These are phyloP conservation scores for Rotaria socialis DNA, from an alignment of 2,888 invertebrate genomes.

Conservation along the genomic window DNA sequence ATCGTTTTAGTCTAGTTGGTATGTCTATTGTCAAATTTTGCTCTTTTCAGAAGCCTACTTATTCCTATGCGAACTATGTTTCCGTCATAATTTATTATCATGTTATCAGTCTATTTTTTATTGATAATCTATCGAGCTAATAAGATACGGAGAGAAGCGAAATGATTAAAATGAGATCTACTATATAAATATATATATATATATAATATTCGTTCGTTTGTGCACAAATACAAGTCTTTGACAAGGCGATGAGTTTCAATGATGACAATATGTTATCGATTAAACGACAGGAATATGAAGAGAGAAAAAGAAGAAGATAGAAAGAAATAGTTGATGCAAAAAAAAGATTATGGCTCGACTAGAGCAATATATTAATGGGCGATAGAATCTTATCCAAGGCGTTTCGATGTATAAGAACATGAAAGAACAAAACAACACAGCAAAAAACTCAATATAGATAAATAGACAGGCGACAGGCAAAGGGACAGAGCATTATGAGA, in stretches of 20 bases:
- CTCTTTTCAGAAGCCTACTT: no score
- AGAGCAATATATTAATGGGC: constrained; percentile 8
- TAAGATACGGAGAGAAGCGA: neutral
- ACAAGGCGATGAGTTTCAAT: neutral
- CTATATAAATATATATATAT: neutral
- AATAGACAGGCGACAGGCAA: neutral
- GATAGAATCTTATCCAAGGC: neutral
- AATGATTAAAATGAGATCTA: neutral
- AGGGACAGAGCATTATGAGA: neutral
- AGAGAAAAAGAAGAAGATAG: neutral
- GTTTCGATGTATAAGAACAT: neutral
- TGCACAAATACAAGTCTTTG: neutral
- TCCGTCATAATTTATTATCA: neutral
- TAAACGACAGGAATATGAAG: neutral
- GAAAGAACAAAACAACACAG: constrained; percentile 3
- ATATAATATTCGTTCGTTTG: neutral
- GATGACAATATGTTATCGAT: constrained; percentile 21
- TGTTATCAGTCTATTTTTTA: neutral
- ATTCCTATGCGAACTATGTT: neutral
- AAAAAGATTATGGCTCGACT: neutral
- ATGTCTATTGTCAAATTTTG: no score
- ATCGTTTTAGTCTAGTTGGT: no score
- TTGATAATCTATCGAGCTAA: neutral
- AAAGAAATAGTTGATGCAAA: neutral
- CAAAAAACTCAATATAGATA: neutral